These are phyloP conservation scores for Nestor notabilis DNA, from an alignment of 2,113 vertebrate species.

Conservation along the genomic window DNA sequence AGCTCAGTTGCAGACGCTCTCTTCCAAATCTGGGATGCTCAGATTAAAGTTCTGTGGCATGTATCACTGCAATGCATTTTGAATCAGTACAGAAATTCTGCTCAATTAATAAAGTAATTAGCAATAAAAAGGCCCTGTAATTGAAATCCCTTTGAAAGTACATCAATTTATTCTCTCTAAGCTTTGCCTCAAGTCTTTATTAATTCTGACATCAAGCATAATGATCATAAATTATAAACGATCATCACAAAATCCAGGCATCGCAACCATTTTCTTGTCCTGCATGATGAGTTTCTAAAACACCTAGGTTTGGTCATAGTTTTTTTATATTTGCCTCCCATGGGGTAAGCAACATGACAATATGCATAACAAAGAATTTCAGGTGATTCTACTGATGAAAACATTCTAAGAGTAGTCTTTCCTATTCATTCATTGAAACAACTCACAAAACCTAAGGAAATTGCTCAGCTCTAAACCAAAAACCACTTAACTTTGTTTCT, in stretches of 20 bases:
- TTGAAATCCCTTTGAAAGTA: conserved; percentile 61
- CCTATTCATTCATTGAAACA: not conserved
- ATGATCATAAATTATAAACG: conserved; percentile 60
- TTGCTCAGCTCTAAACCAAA: not conserved
- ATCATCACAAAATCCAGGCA: conserved; percentile 46
- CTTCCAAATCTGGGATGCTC: conserved; percentile 1
- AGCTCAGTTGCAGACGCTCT: not conserved
- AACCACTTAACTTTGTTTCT: not conserved
- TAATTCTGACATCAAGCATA: conserved; percentile 51
- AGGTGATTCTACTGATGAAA: not conserved
- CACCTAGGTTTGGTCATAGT: not conserved
- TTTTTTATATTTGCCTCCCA: not conserved
- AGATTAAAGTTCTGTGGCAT: not conserved
- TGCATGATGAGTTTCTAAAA: not conserved
- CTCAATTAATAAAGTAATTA: conserved; percentile 72
- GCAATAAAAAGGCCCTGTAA: conserved; percentile 49
- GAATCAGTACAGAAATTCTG: conserved; percentile 31
- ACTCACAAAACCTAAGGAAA: not conserved
- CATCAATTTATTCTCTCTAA: conserved; percentile 60
- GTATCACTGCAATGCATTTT: conserved; percentile 1
- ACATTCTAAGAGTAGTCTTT: not conserved
- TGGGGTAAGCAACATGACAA: not conserved
- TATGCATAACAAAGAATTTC: not conserved
- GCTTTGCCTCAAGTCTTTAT: conserved; percentile 61
- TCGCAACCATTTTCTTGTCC: not conserved